Evolutionary conservation across 1,140 invertebrate species (phyloP), one percentile per base, ranked within the genome.

Genomic region (Lasioglossum albipes): DNA sequence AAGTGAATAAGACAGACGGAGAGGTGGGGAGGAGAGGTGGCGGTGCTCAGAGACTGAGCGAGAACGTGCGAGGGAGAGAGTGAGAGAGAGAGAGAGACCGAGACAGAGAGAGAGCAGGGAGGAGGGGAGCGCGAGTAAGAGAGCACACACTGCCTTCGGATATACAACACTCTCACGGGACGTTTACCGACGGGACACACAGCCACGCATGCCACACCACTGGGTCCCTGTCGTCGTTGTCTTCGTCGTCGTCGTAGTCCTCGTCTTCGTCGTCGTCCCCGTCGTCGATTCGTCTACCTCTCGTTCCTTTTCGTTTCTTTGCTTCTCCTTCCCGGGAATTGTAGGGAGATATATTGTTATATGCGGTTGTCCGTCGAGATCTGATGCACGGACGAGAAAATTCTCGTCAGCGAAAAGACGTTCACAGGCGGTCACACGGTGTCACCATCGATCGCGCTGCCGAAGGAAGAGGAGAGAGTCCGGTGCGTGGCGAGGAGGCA

Each of bases 361-460:
- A 49, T 12, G 45, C 45, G 45, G 2, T 49, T 13, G 45, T 49
- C 36, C 13, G 45, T 13, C 64, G 64, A 49, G 27, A 5, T 20
- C 0, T 31, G 66, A 18, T 49, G 13, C 13, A 49, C 42, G 16
- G 45, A 16, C 9, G 20, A 12, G 42, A 31, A 62, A 67, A 52
- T 45, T 61, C n/a, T 54, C 36, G 62, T 45, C 22, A 7, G 52
- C 9, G 45, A 73, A 79, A 80, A 69, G 70, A 68, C 77, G 71
- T 68, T 66, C 36, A 77, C 67, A 67, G 52, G 27, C 75, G 71
- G 70, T 72, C 67, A 77, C 80, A 72, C 84, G 77, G 82, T 86
- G 85, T 86, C 84, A 87, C 84, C 62, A 87, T 87, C 85, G 85
- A 87, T 87, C 85, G 85, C 76, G 72, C 76, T 45, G 45, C 75